Base-by-base conservation (phyloP, 1,140 invertebrate species). In the Glossosoma conforme region DNA sequence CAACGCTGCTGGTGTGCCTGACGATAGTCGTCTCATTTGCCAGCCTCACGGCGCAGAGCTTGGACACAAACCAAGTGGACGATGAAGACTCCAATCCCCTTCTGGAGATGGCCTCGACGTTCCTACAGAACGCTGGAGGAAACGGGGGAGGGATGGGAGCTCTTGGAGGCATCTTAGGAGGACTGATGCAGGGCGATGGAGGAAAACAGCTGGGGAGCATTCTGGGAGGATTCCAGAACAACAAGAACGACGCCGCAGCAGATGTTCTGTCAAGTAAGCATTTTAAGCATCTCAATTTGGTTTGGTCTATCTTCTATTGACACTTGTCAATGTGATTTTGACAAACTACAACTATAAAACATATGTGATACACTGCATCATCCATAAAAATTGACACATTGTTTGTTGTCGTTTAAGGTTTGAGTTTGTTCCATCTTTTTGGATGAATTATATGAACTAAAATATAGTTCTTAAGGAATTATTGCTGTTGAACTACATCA, bases 131-230 rank as follows among this genome's bases (percentile, higher is more conserved):
- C 45, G 66, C 69, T 0, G 61, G 77, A 60, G 68, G 63, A 1
- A 69, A 73, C 38, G 68, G 72, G 44, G 76, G 71, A 15, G 62
- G 66, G 2, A 70, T 66, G 32, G 67, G 65, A 15, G 67, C 65
- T 0, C 62, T 74, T 0, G 77, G 72, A 2, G 74, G 68, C 13
- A 63, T 81, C 0, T 59, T 82, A n/a, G 74, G 75, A 3, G 72
- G 58, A 21, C 65, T 82, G 4, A 76, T 82, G 74, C 77, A 81
- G 55, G 74, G 77, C 19, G 77, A 75, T 28, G 72, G 68, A 21
- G 75, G 61, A 3, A 68, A 72, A 49, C 67, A 71, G 30, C 22
- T 69, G 4, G 70, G 67, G 4, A 60, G 68, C 2, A 44, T 69
- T 44, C 55, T 72, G 10, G 25, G 32, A 1, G 69, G 66, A 15